phyloP scores from a whole-genome alignment of 2,113 vertebrate genomes.

The Panthera leo region DNA sequence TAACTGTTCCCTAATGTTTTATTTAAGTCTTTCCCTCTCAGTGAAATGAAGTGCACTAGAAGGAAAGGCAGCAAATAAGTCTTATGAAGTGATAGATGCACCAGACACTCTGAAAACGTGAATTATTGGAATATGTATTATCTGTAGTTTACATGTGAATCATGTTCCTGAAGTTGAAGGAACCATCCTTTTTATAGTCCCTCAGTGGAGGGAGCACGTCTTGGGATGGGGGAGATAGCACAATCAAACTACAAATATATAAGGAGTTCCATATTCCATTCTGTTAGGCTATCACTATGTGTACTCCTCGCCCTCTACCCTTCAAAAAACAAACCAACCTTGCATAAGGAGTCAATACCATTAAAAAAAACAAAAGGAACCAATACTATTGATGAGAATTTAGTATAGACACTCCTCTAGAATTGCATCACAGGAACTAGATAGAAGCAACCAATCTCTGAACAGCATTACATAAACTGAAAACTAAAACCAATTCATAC shows the following conservation, averaged over 20 bases:
- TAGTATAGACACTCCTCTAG: background rate
- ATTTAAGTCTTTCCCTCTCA: background rate
- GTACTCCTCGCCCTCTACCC: background rate
- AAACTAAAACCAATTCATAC: slow-evolving; percentile 22
- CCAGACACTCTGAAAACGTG: background rate
- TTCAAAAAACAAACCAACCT: background rate
- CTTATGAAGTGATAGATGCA: background rate
- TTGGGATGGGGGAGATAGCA: background rate
- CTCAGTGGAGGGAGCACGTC: background rate
- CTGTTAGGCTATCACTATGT: background rate
- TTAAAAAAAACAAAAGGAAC: background rate
- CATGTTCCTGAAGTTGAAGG: background rate
- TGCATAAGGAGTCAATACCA: background rate
- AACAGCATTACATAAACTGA: background rate
- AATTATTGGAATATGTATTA: background rate
- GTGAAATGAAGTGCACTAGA: slow-evolving; percentile 19
- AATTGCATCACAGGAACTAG: background rate
- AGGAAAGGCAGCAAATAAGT: background rate
- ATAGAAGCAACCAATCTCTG: background rate
- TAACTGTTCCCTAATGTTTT: background rate
- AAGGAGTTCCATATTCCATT: background rate
- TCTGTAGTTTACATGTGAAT: background rate
- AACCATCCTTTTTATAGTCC: background rate
- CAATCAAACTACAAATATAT: background rate
- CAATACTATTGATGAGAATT: background rate